phyloP scores from a whole-genome alignment of 2,797 vertebrate species.

The Premnoplex brunnescens region DNA sequence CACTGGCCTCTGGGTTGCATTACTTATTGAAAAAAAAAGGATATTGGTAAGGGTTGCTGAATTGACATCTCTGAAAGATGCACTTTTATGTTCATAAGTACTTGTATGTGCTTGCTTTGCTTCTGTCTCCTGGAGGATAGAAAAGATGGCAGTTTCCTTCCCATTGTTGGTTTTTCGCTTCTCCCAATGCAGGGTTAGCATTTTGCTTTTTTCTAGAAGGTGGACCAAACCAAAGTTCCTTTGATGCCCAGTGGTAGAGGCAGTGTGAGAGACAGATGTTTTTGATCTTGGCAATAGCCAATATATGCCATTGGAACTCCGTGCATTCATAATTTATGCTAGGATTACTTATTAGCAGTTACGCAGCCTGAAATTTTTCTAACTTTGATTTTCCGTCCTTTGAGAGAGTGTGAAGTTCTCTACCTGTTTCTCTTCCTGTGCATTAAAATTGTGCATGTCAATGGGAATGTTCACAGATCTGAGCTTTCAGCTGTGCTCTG shows the following conservation, averaged over 20 bases:
- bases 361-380: neutral
- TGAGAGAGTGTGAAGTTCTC: neutral
- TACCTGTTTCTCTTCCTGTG: neutral
- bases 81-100: neutral
- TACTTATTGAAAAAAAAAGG: rapidly evolving
- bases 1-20: neutral
- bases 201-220: neutral
- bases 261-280: neutral
- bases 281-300: neutral
- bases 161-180: neutral
- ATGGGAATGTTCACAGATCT: neutral
- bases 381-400: neutral
- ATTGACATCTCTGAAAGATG: neutral
- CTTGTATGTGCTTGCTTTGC: neutral
- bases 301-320: neutral
- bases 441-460: neutral
- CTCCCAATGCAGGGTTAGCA: neutral
- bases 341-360: neutral
- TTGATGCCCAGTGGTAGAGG: neutral
- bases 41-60: neutral
- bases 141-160: neutral
- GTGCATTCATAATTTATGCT: neutral
- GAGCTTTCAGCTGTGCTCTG: neutral
- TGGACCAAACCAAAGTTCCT: neutral
- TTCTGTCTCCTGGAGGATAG: neutral